phyloP scores from a whole-genome alignment of 2,797 vertebrate species.

The Platalea minor region DNA sequence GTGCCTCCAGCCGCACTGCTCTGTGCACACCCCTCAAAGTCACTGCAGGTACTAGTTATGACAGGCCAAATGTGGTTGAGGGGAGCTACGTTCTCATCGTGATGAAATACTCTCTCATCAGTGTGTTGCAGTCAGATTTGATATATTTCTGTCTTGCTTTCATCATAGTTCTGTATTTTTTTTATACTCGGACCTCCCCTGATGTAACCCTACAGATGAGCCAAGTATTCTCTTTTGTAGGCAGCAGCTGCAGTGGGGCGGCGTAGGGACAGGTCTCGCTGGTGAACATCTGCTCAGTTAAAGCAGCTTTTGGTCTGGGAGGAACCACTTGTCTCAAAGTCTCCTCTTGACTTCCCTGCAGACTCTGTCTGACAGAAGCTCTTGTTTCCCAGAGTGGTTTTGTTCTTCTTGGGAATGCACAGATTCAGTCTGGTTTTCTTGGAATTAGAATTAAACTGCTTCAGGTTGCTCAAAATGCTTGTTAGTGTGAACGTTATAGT shows the following conservation, averaged over 20 bases:
- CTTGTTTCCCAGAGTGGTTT: neutral
- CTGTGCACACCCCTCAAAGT: neutral
- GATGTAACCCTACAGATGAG: neutral
- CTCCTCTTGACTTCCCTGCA: neutral
- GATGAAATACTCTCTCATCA: neutral
- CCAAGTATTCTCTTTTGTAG: neutral
- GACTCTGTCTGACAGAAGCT: neutral
- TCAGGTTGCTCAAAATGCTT: neutral
- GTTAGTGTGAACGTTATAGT: neutral
- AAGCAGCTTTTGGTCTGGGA: neutral
- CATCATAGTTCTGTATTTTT: neutral
- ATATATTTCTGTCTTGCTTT: neutral
- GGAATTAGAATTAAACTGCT: neutral
- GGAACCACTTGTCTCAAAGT: neutral
- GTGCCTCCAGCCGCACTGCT: neutral
- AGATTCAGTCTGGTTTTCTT: neutral
- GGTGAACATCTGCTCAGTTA: neutral
- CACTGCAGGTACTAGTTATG: neutral
- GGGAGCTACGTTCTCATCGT: accelerated
- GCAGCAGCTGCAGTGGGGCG: neutral
- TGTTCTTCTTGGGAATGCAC: neutral
- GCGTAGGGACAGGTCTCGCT: neutral
- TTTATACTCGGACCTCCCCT: neutral
- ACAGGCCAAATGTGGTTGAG: neutral
- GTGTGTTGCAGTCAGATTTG: neutral